Evolutionary conservation across 2,113 vertebrate species (phyloP), one percentile per base, ranked within the genome.

Genomic region (Tonatia bakeri): DNA sequence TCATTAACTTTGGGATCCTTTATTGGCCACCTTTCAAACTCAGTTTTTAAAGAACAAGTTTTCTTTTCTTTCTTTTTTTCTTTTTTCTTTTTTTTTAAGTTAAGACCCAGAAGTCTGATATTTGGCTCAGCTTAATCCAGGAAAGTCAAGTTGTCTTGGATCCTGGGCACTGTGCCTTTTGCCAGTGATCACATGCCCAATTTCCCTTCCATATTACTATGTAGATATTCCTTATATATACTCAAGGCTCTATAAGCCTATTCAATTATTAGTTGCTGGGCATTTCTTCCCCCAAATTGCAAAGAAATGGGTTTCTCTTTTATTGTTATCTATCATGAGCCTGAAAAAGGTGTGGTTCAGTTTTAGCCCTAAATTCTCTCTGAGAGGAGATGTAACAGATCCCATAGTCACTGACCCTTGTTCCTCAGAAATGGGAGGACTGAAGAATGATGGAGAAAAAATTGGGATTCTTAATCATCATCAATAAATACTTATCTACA

Each of bases 31-130:
- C 22, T 95, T 88, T 85, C 38, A 89, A 50, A 83, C 17, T 56
- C 52, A 72, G 54, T 52, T 95, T 70, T 91, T 59, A 94, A 94
- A 91, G n/a, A 45, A 65, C 5, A 94, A 76, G 17, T 72, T 72
- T 52, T 36, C 22, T 54, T 56, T 22, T 52, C 24, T 43, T 4
- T 45, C 13, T 40, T 61, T 26, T 11, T 59, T 72, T 72, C n/a
- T 22, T 52, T 24, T 43, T 4, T 45, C 13, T 40, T 61, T 26
- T 11, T 59, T 72, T 72, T 72, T 72, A 73, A 15, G n/a, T 31
- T 70, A 89, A 90, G 61, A 82, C 38, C 13, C 19, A 91, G 47
- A 47, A 86, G 75, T 94, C 47, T 52, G 22, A 87, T 83, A 84
- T 84, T 28, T 80, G 73, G 50, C 26, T 95, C 40, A 59, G 20